These are phyloP conservation scores for Acrocephalus kingi DNA, from an alignment of 2,113 vertebrate species.

Conservation along the genomic window DNA sequence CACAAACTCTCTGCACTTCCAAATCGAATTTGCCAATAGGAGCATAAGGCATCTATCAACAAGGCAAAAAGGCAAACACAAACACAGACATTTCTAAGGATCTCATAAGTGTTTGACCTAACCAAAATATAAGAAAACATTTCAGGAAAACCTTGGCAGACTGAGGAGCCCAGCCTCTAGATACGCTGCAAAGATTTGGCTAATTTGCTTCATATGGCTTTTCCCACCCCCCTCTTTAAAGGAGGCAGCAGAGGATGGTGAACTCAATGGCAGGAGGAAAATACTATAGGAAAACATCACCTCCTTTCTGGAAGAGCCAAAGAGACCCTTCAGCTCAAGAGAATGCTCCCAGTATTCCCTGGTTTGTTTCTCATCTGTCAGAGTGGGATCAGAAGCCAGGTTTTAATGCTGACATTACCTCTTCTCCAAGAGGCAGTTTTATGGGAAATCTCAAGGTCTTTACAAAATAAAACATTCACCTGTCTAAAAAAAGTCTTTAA, in stretches of 20 bases:
- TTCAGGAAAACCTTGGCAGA: not conserved
- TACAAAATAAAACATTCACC: not conserved
- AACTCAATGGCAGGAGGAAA: not conserved
- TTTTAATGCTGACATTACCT: not conserved
- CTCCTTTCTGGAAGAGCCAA: not conserved
- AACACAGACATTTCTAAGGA: not conserved
- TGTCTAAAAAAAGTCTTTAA: not conserved
- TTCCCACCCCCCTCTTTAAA: not conserved
- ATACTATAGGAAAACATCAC: not conserved
- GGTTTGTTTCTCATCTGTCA: not conserved
- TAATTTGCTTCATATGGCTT: not conserved
- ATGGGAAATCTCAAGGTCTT: not conserved
- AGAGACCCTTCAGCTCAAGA: not conserved
- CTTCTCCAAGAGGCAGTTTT: not conserved
- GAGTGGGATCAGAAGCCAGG: not conserved
- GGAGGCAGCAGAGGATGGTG: not conserved
- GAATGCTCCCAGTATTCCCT: not conserved
- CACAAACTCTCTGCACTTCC: not conserved
- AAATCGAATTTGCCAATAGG: not conserved
- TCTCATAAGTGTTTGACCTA: not conserved
- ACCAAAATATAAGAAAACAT: not conserved
- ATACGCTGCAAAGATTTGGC: not conserved
- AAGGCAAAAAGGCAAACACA: not conserved
- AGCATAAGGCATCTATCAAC: accelerated
- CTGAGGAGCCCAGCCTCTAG: not conserved